Percentiles rank a stretch among this genome's conserved stretches.
Conservation (phyloP, 2,113 vertebrate species). For the Poeciliopsis retropinna region DNA sequence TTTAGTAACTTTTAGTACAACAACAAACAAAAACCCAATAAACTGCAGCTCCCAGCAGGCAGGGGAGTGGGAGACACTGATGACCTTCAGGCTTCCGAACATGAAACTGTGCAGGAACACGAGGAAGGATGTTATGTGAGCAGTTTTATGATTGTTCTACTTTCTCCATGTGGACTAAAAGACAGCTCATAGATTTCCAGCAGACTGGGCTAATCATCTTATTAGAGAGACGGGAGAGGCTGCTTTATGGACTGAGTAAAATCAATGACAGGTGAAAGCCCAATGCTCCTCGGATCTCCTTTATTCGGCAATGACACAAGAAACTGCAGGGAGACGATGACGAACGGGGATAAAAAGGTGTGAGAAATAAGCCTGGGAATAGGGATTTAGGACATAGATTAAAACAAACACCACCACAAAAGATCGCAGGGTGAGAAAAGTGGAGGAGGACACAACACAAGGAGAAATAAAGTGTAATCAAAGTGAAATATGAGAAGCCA, state of each 20-base stretch:
- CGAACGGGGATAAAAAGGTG: conserved; percentile 15
- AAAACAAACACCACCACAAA: conserved; percentile 11
- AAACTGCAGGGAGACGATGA: conserved; percentile 9
- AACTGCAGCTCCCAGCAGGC: conserved; percentile 8
- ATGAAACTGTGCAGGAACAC: conserved; percentile 17
- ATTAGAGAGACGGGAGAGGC: conserved; percentile 39
- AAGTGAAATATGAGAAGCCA: conserved; percentile 52
- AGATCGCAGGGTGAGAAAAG: conserved; percentile 10
- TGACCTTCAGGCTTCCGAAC: conserved; percentile 41
- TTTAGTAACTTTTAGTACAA: background rate
- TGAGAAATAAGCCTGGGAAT: background rate
- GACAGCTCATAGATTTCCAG: conserved; percentile 47
- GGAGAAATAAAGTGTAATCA: conserved; percentile 18
- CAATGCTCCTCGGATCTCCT: conserved; percentile 35
- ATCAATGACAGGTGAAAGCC: conserved; percentile 58
- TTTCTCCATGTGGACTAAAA: conserved; percentile 52
- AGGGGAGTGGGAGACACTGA: background rate
- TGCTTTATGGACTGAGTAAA: conserved; percentile 60
- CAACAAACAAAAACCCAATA: conserved; percentile 6
- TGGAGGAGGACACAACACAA: conserved; percentile 37
- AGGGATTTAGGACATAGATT: conserved; percentile 34
- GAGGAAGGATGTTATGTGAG: conserved; percentile 33
- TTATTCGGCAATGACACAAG: conserved; percentile 41
- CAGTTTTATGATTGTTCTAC: conserved; percentile 45
- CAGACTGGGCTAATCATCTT: conserved; percentile 48